Conservation (phyloP, 1,140 invertebrate genomes). For the Schlechtendalia chinensis region DNA sequence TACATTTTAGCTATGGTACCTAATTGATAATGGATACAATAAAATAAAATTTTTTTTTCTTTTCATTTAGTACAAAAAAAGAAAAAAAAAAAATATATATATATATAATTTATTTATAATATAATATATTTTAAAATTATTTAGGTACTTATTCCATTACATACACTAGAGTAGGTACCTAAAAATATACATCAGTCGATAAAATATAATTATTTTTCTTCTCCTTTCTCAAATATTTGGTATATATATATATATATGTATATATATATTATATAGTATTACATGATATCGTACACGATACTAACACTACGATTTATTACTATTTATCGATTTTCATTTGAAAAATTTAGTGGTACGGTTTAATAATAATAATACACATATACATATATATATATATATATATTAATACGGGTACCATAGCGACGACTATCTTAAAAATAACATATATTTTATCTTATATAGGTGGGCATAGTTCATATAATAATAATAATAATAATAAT, state of each 20-base stretch:
- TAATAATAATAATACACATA: too few species aligned
- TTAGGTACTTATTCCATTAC: neutral
- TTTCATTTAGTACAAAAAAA: too few species aligned
- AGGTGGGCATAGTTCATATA: conserved; percentile 35
- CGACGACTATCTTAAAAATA: conserved; percentile 42
- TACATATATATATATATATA: neutral
- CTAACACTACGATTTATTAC: conserved; percentile 4
- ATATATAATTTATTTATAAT: neutral
- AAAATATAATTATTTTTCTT: conserved; percentile 24
- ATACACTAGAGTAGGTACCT: conserved; percentile 11
- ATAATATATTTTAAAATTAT: conserved; percentile 39
- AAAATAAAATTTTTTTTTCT: too few species aligned
- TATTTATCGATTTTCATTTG: conserved; percentile 29
- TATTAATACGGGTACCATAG: conserved; percentile 35
- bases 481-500: too few species aligned
- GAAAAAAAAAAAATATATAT: neutral
- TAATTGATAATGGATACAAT: conserved; percentile 19
- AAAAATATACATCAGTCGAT: conserved; percentile 41
- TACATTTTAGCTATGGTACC: conserved; percentile 45
- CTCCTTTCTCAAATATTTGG: too few species aligned
- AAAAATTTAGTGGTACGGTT: neutral
- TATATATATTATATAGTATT: neutral
- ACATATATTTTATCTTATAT: neutral
- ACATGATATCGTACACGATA: conserved; percentile 11
- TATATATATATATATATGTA: neutral